Conservation (phyloP, 2,113 vertebrate species). For the Rhinoptilus africanus region DNA sequence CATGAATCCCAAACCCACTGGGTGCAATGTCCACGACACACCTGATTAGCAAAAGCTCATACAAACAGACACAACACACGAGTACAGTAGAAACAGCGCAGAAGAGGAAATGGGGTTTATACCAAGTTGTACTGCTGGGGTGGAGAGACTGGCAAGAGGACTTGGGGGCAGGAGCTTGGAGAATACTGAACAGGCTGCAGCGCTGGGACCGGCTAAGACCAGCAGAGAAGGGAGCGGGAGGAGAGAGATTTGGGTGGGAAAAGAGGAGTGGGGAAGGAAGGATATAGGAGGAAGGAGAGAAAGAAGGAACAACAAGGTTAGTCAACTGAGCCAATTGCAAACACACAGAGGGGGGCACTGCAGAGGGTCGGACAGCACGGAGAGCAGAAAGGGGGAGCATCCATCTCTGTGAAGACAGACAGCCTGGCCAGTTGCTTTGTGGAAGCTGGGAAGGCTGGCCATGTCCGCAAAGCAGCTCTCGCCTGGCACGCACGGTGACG, state of each 20-base stretch:
- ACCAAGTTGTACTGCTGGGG: constrained; percentile 99
- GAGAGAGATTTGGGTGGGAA: constrained; percentile 48
- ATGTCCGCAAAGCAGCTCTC: neutral
- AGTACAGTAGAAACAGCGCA: constrained; percentile 48
- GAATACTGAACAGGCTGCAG: constrained; percentile 92
- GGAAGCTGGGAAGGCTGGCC: neutral
- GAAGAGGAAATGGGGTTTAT: constrained; percentile 73
- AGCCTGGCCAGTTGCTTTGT: neutral
- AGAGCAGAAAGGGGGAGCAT: neutral
- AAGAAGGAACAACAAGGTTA: constrained; percentile 64
- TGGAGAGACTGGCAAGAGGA: constrained; percentile 98
- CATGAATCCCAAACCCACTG: neutral
- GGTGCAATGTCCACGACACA: neutral
- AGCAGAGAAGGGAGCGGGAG: constrained; percentile 49
- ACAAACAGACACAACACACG: constrained; percentile 44
- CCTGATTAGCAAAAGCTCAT: constrained; percentile 30
- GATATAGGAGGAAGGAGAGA: constrained; percentile 43
- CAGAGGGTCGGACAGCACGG: neutral
- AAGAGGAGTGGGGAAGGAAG: constrained; percentile 9
- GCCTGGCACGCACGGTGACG: neutral
- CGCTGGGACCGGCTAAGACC: constrained; percentile 80
- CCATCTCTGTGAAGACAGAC: neutral
- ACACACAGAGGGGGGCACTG: neutral
- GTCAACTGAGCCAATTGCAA: constrained; percentile 14
- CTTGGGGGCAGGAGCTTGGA: constrained; percentile 98